These are phyloP conservation scores for Rhaphigaster nebulosa DNA, from an alignment of 2,888 invertebrate species.

Conservation along the genomic window DNA sequence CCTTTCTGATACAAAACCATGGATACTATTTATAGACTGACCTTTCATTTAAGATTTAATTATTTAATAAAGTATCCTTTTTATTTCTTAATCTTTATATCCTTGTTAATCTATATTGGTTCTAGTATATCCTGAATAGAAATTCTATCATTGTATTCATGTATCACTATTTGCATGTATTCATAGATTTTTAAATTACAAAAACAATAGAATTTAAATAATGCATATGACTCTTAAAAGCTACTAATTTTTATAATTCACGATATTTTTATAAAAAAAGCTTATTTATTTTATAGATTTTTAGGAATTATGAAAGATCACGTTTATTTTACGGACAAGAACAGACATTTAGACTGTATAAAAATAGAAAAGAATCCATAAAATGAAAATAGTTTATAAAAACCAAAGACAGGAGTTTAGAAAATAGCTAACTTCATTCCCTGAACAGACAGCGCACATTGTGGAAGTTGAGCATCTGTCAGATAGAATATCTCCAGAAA, in stretches of 20 bases:
- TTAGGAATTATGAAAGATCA: background rate
- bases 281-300: too few species aligned
- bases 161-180: too few species aligned
- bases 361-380: background rate
- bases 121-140: background rate
- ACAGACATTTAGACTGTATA: background rate
- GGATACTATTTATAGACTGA: background rate
- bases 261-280: too few species aligned
- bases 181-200: too few species aligned
- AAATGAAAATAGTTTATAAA: background rate
- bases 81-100: too few species aligned
- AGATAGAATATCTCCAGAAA: background rate
- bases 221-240: too few species aligned
- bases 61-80: background rate
- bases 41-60: background rate
- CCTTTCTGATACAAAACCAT: background rate
- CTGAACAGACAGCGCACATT: background rate
- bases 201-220: too few species aligned
- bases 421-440: background rate
- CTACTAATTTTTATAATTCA: too few species aligned
- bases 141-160: too few species aligned
- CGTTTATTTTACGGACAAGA: background rate
- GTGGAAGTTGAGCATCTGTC: background rate
- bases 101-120: background rate
- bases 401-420: background rate